Percentiles rank a stretch among this genome's conserved stretches.
phyloP scores from a whole-genome alignment of 1,140 invertebrate genomes.

The Caerostris extrusa region DNA sequence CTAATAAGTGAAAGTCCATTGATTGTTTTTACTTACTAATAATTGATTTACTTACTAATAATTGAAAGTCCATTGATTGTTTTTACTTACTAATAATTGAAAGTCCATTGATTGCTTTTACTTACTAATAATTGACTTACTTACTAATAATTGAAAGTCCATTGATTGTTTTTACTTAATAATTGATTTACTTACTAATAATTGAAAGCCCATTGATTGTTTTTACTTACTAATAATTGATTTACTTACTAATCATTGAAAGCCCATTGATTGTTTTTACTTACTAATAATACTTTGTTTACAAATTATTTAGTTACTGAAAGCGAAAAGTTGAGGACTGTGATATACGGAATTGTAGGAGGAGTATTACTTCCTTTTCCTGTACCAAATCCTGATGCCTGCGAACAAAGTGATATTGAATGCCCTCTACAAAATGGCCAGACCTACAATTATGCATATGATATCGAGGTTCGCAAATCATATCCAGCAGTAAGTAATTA shows the following conservation, averaged over 20 bases:
- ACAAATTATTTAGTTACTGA: conserved; percentile 62
- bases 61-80: background rate
- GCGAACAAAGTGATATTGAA: conserved; percentile 84
- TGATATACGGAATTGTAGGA: conserved; percentile 87
- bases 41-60: background rate
- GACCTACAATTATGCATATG: conserved; percentile 84
- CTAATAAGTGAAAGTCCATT: too few relatives aligned
- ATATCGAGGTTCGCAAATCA: conserved; percentile 84
- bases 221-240: background rate
- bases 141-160: too few relatives aligned
- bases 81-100: background rate
- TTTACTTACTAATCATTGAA: background rate
- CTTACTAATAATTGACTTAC: too few relatives aligned
- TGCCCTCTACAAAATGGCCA: conserved; percentile 86
- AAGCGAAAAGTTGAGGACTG: conserved; percentile 79
- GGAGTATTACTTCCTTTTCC: conserved; percentile 88
- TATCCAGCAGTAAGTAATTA: conserved; percentile 85
- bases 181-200: too few relatives aligned
- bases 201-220: too few relatives aligned
- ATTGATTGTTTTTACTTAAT: background rate
- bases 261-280: too few relatives aligned
- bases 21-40: background rate
- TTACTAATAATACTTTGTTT: background rate
- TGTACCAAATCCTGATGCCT: conserved; percentile 86
- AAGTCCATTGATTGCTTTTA: too few relatives aligned